phyloP scores from a whole-genome alignment of 2,113 vertebrate genomes.

The Vulpes vulpes region DNA sequence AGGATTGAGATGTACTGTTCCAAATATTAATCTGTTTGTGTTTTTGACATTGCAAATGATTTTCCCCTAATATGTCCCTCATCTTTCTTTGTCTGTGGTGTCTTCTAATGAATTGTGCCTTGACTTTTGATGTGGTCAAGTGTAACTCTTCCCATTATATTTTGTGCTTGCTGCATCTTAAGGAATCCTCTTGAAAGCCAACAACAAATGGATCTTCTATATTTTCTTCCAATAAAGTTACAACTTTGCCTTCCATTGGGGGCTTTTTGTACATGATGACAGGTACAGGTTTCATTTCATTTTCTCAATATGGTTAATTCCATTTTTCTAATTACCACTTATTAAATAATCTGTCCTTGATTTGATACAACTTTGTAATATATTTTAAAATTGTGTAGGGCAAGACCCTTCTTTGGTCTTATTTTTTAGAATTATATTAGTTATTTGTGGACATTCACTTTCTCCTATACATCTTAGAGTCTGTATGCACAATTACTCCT shows the following conservation, averaged over 20 bases:
- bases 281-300: neutral
- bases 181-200: neutral
- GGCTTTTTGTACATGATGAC: neutral
- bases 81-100: neutral
- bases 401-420: neutral
- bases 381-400: neutral
- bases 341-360: neutral
- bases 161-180: neutral
- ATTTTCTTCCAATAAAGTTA: conserved; percentile 9
- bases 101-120: neutral
- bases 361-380: neutral
- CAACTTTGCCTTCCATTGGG: neutral
- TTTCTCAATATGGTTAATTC: neutral
- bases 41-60: neutral
- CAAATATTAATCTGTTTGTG: neutral
- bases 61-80: neutral
- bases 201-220: neutral
- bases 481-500: neutral
- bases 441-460: neutral
- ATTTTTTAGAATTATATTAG: neutral
- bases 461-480: neutral
- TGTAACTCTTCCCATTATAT: neutral
- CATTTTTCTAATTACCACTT: neutral
- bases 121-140: neutral
- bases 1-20: neutral